Evolutionary conservation across 1,140 invertebrate species (phyloP).

Genomic region (Heliconius hewitsoni): DNA sequence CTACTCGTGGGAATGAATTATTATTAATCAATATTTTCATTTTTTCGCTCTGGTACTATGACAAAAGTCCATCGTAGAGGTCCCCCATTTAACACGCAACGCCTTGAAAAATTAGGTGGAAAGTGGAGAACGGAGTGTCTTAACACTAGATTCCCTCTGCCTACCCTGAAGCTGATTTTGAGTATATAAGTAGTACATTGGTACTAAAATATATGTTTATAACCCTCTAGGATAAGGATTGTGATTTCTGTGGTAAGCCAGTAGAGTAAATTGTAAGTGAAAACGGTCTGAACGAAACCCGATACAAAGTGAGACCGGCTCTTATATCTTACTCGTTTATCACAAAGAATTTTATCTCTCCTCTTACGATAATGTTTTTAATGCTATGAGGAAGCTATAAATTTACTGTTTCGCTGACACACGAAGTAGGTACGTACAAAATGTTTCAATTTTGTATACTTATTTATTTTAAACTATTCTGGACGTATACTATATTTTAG

Average conservation of each 20-base stretch:
- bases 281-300: not conserved
- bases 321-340: not conserved
- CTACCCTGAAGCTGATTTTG: too few species aligned
- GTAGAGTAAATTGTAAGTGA: not conserved
- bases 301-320: not conserved
- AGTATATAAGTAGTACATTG: not conserved
- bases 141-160: too few species aligned
- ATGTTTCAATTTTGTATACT: not conserved
- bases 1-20: too few species aligned
- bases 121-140: too few species aligned
- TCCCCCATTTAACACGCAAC: too few species aligned
- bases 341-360: not conserved
- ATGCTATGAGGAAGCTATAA: not conserved
- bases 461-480: not conserved
- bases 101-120: too few species aligned
- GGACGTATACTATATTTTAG: not conserved
- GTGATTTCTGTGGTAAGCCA: not conserved
- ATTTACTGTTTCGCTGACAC: not conserved
- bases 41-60: too few species aligned
- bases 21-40: too few species aligned
- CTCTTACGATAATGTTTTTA: not conserved
- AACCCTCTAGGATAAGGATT: not conserved
- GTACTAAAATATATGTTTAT: not conserved
- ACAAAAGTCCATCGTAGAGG: too few species aligned
- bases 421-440: not conserved